phyloP scores from a whole-genome alignment of 2,888 invertebrate genomes.

The Lepidochrysops patricia region DNA sequence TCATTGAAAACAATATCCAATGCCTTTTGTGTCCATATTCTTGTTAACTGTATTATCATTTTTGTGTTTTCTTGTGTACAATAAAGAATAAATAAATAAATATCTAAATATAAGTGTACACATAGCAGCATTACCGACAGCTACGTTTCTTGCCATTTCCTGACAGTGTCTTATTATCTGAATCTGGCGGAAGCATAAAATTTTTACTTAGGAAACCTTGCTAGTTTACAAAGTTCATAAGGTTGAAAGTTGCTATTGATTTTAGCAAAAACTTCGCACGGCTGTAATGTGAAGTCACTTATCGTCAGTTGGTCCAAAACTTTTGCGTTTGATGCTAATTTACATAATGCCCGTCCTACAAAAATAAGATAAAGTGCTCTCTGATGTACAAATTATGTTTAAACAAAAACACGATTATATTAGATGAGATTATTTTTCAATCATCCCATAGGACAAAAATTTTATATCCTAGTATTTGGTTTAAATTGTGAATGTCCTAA shows the following conservation, averaged over 20 bases:
- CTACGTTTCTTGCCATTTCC: no score
- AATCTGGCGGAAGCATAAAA: no score
- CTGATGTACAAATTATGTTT: conserved; percentile 1
- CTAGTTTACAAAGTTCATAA: neutral
- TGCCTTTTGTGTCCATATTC: no score
- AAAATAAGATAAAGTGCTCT: neutral
- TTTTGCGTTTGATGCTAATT: conserved; percentile 4
- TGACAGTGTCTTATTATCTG: no score
- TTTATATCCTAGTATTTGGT: no score
- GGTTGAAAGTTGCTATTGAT: neutral
- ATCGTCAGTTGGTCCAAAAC: conserved; percentile 3
- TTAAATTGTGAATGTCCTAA: no score
- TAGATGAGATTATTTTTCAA: neutral
- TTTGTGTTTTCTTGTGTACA: no score
- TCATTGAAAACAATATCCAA: no score
- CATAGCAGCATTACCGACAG: no score
- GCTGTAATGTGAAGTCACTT: conserved; percentile 1
- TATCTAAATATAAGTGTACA: no score
- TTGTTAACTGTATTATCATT: no score
- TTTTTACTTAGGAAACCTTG: neutral
- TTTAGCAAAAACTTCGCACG: neutral
- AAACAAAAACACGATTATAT: neutral
- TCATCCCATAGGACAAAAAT: neutral
- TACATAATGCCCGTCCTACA: conserved; percentile 6
- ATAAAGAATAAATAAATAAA: no score